These are phyloP conservation scores for Beroe forskalii DNA, from an alignment of 37 sponge, comb jelly and placozoan genomes.

Conservation along the genomic window DNA sequence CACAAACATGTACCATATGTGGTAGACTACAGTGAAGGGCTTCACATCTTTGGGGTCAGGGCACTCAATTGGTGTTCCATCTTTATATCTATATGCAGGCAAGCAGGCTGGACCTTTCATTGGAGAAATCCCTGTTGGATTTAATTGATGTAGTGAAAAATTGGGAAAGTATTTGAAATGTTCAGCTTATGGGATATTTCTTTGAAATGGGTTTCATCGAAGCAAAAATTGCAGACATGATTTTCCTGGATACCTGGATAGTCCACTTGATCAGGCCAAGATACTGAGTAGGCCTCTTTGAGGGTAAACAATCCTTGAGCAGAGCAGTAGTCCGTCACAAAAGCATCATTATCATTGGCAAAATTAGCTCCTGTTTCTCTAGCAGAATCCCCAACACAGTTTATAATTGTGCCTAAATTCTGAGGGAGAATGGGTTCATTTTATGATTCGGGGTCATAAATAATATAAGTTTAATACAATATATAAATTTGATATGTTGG, in stretches of 20 bases:
- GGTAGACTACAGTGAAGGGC: conserved; percentile 37
- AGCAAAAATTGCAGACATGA: no score
- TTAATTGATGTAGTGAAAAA: no score
- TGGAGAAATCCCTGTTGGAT: not conserved
- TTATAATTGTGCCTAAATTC: conserved; percentile 62
- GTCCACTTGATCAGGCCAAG: conserved; percentile 54
- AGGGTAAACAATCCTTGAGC: conserved; percentile 52
- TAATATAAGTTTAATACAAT: not conserved
- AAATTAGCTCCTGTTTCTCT: not conserved
- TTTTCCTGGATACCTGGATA: conserved; percentile 32
- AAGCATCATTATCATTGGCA: conserved; percentile 10
- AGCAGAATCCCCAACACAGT: conserved; percentile 45
- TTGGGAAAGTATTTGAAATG: no score
- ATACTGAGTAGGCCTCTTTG: not conserved
- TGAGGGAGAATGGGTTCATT: not conserved
- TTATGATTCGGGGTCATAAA: not conserved
- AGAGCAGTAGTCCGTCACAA: conserved; percentile 31
- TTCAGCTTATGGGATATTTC: no score
- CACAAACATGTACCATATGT: conserved; percentile 60
- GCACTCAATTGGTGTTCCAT: conserved; percentile 36
- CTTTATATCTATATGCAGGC: not conserved
- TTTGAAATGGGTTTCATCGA: no score
- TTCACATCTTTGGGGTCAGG: conserved; percentile 24
- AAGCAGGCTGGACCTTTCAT: not conserved
- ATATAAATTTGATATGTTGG: no score